Evolutionary conservation across 2,113 vertebrate species (phyloP), one percentile per base, ranked within the genome.

Genomic region (Charina bottae): DNA sequence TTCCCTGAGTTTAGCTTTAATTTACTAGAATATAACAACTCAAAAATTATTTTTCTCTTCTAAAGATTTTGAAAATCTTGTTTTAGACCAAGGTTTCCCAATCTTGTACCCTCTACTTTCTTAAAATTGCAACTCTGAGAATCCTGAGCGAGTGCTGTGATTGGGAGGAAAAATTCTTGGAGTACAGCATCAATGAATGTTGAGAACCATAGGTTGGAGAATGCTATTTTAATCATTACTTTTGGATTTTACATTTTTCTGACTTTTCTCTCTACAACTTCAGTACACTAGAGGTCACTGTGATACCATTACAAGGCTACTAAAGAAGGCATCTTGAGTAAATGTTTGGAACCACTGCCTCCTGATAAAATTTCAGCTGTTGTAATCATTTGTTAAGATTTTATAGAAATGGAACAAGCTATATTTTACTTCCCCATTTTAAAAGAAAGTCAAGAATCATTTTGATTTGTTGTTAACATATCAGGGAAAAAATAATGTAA

Each of bases 211-310:
- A 15, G 19, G 72, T 37, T 42, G 33, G 2, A 42, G 21, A 78
- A 78, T 10, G 7, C 72, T 42, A 78, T 78, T 78, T 42, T 78
- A 78, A 78, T 42, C 17, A 78, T 78, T 78, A 42, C 72, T 19
- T 78, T 21, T 78, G 72, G 72, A 78, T 42, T 37, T 11, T 83
- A 55, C 53, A 64, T 56, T 90, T 87, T 87, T 68, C 54, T 64
- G 58, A 87, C 0, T 1, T 56, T 60, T 83, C n/a, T 49, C 83
- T 26, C 24, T 92, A 89, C 23, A 59, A 60, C 90, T 60, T 90
- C n/a, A 59, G 78, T 85, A 78, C 91, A 89, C 87, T 92, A 92
- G 91, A 89, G 78, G 91, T 89, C 91, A 64, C 58, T 92, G 91
- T 92, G 91, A 59, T 85, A 85, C 33, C 46, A 89, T 19, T 88